phyloP scores from a whole-genome alignment of 2,113 vertebrate genomes.

The Gambusia affinis region DNA sequence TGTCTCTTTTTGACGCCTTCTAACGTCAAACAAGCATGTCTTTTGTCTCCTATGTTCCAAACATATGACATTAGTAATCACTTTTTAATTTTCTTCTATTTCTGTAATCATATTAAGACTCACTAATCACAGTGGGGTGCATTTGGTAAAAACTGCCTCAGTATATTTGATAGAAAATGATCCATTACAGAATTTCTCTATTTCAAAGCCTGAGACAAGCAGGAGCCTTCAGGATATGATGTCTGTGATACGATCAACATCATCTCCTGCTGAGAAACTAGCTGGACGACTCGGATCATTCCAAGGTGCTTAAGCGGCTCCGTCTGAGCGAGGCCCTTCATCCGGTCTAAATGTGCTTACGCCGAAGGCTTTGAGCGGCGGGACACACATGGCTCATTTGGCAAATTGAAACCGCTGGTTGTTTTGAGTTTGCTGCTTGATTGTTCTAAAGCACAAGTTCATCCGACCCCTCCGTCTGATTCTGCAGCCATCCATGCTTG shows the following conservation, averaged over 20 bases:
- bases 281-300: conserved; percentile 15
- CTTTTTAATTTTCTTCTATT: neutral
- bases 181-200: neutral
- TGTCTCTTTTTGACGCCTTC: neutral
- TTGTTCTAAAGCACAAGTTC: conserved; percentile 29
- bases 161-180: conserved; percentile 2
- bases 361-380: conserved; percentile 23
- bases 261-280: conserved; percentile 3
- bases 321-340: conserved; percentile 1
- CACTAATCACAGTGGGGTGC: neutral
- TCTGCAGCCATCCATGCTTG: conserved; percentile 9
- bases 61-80: neutral
- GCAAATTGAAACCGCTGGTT: conserved; percentile 40
- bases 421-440: conserved; percentile 29
- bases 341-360: conserved; percentile 35
- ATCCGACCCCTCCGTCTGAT: neutral
- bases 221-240: neutral
- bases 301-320: conserved; percentile 28
- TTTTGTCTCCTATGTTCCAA: neutral
- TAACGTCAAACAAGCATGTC: neutral
- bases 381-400: conserved; percentile 44
- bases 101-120: neutral
- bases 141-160: neutral
- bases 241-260: neutral
- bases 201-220: neutral